Evolutionary conservation across 1,140 invertebrate species (phyloP).

Genomic region (Hycleus cichorii): DNA sequence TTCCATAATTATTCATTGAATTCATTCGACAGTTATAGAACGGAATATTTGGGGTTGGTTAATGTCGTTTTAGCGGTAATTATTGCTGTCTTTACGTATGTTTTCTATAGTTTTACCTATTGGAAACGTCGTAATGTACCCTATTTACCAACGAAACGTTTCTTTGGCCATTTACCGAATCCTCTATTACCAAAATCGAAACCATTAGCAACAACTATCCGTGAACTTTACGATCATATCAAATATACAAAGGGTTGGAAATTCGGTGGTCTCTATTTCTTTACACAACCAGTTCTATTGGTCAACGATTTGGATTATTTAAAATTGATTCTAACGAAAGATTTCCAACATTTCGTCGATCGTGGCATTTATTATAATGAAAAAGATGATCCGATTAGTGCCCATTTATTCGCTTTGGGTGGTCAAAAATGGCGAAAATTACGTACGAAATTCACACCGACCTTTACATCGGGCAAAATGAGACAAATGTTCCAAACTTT

Average conservation of each 20-base stretch:
- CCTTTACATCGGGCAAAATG: too few relatives aligned
- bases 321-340: constrained; percentile 36
- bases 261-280: constrained; percentile 32
- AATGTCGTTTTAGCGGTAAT: neutral
- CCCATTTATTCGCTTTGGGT: too few relatives aligned
- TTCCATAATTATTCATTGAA: neutral
- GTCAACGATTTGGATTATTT: constrained; percentile 52
- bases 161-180: constrained; percentile 1
- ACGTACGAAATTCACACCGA: too few relatives aligned
- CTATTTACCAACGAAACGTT: constrained; percentile 21
- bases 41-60: neutral
- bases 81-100: neutral
- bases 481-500: too few relatives aligned
- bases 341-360: too few relatives aligned
- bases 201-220: neutral
- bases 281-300: constrained; percentile 43
- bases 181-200: neutral
- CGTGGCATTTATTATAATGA: too few relatives aligned
- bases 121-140: constrained; percentile 45
- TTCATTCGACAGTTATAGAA: neutral
- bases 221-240: neutral
- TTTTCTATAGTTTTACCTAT: constrained; percentile 26
- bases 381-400: too few relatives aligned
- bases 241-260: constrained; percentile 4
- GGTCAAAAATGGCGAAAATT: too few relatives aligned